A percentile compares a stretch with the other conserved stretches of the same genome.
These are phyloP conservation scores for Zaprionus nigranus DNA, from an alignment of 1,140 invertebrate species.

Conservation along the genomic window DNA sequence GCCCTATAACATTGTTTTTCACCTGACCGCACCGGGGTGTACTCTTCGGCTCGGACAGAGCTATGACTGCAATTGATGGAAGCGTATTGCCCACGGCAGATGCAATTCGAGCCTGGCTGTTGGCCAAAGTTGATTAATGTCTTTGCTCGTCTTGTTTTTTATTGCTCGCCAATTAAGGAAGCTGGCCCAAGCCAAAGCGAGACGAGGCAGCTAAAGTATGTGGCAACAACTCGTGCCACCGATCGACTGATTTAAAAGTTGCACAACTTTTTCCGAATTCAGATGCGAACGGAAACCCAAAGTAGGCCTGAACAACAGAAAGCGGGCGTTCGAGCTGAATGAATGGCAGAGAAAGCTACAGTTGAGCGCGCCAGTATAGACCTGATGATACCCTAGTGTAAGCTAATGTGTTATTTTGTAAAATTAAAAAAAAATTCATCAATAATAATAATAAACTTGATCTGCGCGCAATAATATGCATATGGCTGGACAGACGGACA, in stretches of 20 bases:
- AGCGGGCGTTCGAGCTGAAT: conserved; percentile 58
- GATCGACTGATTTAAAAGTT: neutral
- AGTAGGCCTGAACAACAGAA: neutral
- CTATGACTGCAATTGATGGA: conserved; percentile 44
- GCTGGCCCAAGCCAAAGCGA: neutral
- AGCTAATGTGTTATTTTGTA: neutral
- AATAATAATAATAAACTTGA: no score
- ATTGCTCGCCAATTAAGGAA: conserved; percentile 42
- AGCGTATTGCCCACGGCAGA: conserved; percentile 18
- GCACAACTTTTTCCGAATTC: conserved; percentile 38
- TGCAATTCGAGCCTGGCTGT: conserved; percentile 18
- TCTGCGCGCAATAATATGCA: no score
- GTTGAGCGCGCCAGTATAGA: neutral
- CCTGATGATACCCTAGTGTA: neutral
- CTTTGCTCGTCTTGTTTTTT: conserved; percentile 6
- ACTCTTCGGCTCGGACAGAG: conserved; percentile 21
- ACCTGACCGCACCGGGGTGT: conserved; percentile 31
- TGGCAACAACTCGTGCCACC: conserved; percentile 49
- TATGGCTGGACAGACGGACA: no score
- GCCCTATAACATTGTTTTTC: conserved; percentile 50
- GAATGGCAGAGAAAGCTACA: neutral
- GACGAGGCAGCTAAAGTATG: conserved; percentile 37
- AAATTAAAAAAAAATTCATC: no score
- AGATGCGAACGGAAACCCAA: conserved; percentile 15
- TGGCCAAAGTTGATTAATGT: conserved; percentile 62